Evolutionary conservation across 2,113 vertebrate genomes (phyloP), one percentile per base, ranked within the genome.

Genomic region (Rhagologus leucostigma): DNA sequence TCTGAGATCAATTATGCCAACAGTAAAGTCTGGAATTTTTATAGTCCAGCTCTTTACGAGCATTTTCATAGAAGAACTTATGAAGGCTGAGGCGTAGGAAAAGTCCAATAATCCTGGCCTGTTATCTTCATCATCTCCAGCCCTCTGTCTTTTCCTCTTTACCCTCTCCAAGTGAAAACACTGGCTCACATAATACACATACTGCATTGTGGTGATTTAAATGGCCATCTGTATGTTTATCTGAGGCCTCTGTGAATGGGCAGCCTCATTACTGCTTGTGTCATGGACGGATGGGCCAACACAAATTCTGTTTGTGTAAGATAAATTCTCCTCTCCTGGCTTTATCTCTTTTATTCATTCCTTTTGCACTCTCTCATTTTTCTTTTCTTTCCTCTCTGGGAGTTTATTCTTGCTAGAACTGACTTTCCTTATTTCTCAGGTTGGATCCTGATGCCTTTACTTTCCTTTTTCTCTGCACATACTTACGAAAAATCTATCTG

Each of bases 1-100:
- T 93, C 95, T 97, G 87, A 95, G 87, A 94, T 93, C 91, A 95
- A 86, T 95, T 96, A 95, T 88, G 82, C 91, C 94, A 95, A 84
- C 63, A 95, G 82, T 95, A 91, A 95, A 95, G 84, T 95, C 84
- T 95, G 84, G 89, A 95, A 94, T 94, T 95, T 97, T 97, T 95
- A 95, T 91, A 90, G 93, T 94, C 46, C 77, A 84, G 39, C 49
- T 77, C 47, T 93, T 97, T 95, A 94, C 1, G 3, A 97, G 84
- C 41, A 9, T 96, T 95, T 96, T 94, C 86, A 52, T 82, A 89
- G 74, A 91, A 91, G 82, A 89, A 85, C 57, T 89, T 92, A 84
- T 35, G 62, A 87, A 94, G 80, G 60, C 91, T 94, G 81, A 95
- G 57, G 76, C 65, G 55, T 87, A 96, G 92, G 94, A 96, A 89